Evolutionary conservation across 2,113 vertebrate species (phyloP).

Genomic region (Acrocephalus kingi): DNA sequence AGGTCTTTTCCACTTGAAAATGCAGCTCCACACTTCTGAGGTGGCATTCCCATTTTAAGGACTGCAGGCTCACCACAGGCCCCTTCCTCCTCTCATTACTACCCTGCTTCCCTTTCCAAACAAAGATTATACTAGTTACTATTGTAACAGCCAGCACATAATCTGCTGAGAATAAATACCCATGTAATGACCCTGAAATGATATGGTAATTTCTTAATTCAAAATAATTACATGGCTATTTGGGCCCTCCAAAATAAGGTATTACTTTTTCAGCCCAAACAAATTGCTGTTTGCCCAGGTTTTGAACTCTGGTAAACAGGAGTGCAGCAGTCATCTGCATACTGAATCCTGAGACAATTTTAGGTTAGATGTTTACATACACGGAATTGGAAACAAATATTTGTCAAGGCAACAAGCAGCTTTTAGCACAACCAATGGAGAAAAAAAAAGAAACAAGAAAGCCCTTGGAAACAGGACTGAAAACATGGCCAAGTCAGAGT

Average conservation of each 20-base stretch:
- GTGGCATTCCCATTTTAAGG: not conserved
- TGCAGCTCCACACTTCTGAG: not conserved
- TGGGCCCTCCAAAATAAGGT: conserved; percentile 50
- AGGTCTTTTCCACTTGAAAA: not conserved
- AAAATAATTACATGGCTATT: conserved; percentile 70
- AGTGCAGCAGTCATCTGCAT: conserved; percentile 16
- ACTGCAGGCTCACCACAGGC: not conserved
- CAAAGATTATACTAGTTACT: not conserved
- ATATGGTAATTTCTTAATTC: conserved; percentile 67
- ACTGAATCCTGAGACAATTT: conserved; percentile 16
- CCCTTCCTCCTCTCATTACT: not conserved
- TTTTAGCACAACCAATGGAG: not conserved
- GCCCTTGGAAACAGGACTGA: not conserved
- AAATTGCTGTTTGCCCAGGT: conserved; percentile 63
- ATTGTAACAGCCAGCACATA: conserved; percentile 8
- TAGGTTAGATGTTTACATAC: not conserved
- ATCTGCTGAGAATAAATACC: conserved; percentile 56
- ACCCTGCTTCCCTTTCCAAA: not conserved
- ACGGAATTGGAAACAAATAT: conserved; percentile 40
- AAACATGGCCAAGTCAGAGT: not conserved
- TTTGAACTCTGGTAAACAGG: conserved; percentile 62
- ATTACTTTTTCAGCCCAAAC: conserved; percentile 62
- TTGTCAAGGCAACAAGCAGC: conserved; percentile 22
- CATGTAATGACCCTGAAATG: conserved; percentile 65
- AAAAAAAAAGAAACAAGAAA: not conserved